phyloP scores from a whole-genome alignment of 2,113 vertebrate genomes.

The Siphamia tubifer region DNA sequence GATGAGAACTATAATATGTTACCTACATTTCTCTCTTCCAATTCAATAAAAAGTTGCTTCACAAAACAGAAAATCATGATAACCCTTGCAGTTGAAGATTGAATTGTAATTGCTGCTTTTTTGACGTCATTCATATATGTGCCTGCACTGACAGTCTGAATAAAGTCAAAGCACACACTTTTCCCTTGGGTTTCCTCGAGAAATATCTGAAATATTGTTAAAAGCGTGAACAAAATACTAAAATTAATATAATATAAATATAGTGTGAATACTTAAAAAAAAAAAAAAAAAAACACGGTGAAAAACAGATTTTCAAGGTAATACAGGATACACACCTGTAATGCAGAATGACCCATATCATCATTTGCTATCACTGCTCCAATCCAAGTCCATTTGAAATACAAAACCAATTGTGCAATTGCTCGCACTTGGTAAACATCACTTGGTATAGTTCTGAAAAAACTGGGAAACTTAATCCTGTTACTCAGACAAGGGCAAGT shows the following conservation, averaged over 20 bases:
- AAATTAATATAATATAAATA: no score
- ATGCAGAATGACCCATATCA: conserved; percentile 68
- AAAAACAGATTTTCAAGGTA: background rate
- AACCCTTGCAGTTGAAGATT: conserved; percentile 63
- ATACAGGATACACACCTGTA: conserved; percentile 54
- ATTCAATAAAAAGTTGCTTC: conserved; percentile 59
- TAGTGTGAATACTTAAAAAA: background rate
- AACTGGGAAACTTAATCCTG: conserved; percentile 64
- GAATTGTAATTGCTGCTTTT: conserved; percentile 45
- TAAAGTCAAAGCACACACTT: no score
- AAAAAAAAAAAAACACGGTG: no score
- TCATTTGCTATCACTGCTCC: no score
- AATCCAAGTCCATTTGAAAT: no score
- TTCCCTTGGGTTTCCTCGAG: conserved; percentile 57
- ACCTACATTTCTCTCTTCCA: conserved; percentile 63
- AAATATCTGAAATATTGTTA: conserved; percentile 47
- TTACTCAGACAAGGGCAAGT: conserved; percentile 74
- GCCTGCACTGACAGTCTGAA: conserved; percentile 50
- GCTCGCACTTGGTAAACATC: no score
- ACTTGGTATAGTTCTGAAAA: conserved; percentile 81
- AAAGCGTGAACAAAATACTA: no score
- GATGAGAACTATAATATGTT: background rate
- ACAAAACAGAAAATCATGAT: conserved; percentile 70
- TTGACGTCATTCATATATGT: conserved; percentile 54
- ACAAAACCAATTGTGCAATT: no score